These are phyloP conservation scores for Molorchus minor DNA, from an alignment of 2,888 invertebrate genomes.

Conservation along the genomic window DNA sequence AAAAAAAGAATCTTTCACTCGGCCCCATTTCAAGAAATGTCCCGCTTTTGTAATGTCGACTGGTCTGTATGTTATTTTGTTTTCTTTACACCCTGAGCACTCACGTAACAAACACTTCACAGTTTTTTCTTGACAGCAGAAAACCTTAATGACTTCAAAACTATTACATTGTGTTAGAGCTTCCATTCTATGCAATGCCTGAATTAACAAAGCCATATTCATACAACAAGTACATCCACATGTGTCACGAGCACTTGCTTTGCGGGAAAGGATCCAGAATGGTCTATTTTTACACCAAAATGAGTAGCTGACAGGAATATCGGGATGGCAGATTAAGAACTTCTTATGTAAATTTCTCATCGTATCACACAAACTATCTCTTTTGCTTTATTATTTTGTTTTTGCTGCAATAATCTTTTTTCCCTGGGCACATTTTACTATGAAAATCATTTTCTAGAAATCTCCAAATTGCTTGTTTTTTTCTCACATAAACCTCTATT, in stretches of 20 bases:
- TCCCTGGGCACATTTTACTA: too few species aligned
- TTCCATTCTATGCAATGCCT: constrained; percentile 9
- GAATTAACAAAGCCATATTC: constrained; percentile 10
- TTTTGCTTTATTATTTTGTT: not conserved
- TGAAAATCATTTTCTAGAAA: too few species aligned
- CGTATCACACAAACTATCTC: constrained; percentile 3
- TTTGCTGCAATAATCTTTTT: too few species aligned
- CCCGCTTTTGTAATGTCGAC: not conserved
- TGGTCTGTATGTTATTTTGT: constrained; percentile 10
- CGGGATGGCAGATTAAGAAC: constrained; percentile 2
- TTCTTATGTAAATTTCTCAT: constrained; percentile 16
- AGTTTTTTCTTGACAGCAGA: constrained; percentile 8
- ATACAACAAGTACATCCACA: constrained; percentile 13
- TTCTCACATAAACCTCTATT: constrained; percentile 3
- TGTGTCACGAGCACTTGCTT: constrained; percentile 15
- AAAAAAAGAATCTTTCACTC: constrained; percentile 6
- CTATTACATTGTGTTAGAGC: constrained; percentile 9
- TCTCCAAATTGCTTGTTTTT: too few species aligned
- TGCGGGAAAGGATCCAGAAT: constrained; percentile 3
- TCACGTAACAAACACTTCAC: constrained; percentile 13
- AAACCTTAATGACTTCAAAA: constrained; percentile 9
- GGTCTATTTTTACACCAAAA: constrained; percentile 17
- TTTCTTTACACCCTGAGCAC: constrained; percentile 7
- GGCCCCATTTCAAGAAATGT: constrained; percentile 7
- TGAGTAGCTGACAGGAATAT: constrained; percentile 6